These are phyloP conservation scores for Malurus cyaneus DNA, from an alignment of 2,113 vertebrate genomes.

Conservation along the genomic window DNA sequence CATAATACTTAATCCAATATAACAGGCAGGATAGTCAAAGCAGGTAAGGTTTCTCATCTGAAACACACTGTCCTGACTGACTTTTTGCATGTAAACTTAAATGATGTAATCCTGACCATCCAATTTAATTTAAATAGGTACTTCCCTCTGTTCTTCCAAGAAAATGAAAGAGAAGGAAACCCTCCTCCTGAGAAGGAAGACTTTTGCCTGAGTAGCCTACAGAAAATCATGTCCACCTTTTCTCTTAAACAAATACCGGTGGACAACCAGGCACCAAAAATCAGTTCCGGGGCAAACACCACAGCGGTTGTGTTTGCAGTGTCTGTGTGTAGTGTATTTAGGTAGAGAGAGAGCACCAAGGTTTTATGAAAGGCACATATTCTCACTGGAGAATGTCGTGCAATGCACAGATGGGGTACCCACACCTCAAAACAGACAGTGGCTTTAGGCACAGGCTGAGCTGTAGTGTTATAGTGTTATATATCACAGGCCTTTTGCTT, in stretches of 20 bases:
- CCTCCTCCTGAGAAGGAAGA: not conserved
- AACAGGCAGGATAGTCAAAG: not conserved
- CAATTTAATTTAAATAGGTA: not conserved
- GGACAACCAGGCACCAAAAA: not conserved
- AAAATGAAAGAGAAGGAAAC: not conserved
- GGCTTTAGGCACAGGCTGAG: not conserved
- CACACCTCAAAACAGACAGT: not conserved
- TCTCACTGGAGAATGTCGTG: not conserved
- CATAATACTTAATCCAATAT: not conserved
- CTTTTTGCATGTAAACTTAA: not conserved
- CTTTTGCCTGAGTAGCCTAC: not conserved
- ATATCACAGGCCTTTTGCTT: not conserved
- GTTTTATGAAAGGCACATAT: not conserved
- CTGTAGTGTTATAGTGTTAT: not conserved
- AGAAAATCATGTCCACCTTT: not conserved
- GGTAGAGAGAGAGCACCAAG: not conserved
- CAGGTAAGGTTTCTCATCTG: not conserved
- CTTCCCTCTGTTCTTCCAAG: not conserved
- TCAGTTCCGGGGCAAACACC: not conserved
- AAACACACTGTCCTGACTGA: not conserved
- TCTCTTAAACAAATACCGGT: not conserved
- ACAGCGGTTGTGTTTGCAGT: not conserved
- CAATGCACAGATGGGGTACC: not conserved
- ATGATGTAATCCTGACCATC: not conserved
- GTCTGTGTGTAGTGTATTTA: not conserved